Evolutionary conservation across 1,140 invertebrate species (phyloP).

Genomic region (Radopholus similis): DNA sequence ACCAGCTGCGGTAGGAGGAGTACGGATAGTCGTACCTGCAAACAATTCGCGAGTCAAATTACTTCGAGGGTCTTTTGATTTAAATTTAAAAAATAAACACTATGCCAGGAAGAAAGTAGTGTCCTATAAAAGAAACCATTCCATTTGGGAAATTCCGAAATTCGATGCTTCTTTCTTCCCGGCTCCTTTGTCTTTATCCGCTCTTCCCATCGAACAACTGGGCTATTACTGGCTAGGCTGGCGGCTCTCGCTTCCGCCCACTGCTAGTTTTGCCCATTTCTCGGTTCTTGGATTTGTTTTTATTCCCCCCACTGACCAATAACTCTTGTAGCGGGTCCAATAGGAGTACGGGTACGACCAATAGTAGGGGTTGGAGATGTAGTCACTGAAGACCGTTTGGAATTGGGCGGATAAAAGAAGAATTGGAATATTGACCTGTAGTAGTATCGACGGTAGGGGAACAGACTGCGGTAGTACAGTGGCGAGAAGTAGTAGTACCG

Average conservation of each 20-base stretch:
- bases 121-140: too few relatives aligned
- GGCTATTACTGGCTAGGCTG: too few relatives aligned
- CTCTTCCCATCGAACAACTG: too few relatives aligned
- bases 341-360: conserved; percentile 25
- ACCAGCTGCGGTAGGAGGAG: conserved; percentile 1
- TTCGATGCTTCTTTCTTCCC: too few relatives aligned
- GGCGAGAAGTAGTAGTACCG: conserved; percentile 34
- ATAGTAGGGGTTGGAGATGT: conserved; percentile 37
- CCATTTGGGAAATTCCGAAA: too few relatives aligned
- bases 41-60: background rate
- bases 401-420: background rate
- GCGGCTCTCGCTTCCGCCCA: too few relatives aligned
- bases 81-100: too few relatives aligned
- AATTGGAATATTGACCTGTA: conserved; percentile 3
- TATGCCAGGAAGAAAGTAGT: too few relatives aligned
- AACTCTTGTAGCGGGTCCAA: conserved; percentile 37
- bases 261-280: too few relatives aligned
- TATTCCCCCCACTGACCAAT: conserved; percentile 27
- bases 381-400: conserved; percentile 33
- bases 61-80: too few relatives aligned
- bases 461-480: conserved; percentile 32
- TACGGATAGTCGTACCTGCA: conserved; percentile 18
- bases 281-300: too few relatives aligned
- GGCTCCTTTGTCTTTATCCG: too few relatives aligned
- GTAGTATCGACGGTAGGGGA: conserved; percentile 32